Conservation (phyloP, 2,113 vertebrate genomes). For the Urocitellus parryii region DNA sequence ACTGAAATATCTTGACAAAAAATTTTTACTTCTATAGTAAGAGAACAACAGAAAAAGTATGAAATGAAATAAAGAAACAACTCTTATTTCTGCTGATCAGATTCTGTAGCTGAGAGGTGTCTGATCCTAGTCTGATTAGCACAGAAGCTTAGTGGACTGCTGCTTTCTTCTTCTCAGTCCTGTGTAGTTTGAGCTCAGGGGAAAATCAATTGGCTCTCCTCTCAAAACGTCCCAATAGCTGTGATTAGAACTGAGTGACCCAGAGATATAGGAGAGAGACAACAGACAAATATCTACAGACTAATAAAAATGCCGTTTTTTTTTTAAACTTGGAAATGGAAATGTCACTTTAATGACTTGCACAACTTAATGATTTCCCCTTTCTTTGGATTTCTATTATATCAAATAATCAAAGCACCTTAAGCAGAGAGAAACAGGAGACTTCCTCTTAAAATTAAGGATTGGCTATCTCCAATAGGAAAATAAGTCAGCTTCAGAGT, state of each 20-base stretch:
- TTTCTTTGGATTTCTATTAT: background rate
- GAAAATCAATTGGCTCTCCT: background rate
- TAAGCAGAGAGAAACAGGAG: background rate
- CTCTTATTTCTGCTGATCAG: background rate
- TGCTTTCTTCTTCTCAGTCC: background rate
- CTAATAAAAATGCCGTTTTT: background rate
- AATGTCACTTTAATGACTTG: background rate
- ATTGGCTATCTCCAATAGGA: background rate
- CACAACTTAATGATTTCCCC: background rate
- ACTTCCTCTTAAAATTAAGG: background rate
- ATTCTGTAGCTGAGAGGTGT: background rate
- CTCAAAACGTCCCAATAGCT: constrained; percentile 1
- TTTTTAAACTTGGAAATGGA: background rate
- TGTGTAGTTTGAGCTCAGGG: background rate
- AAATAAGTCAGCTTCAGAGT: background rate
- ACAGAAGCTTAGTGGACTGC: background rate
- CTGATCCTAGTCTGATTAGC: background rate
- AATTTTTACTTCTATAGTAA: background rate
- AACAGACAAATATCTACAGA: background rate
- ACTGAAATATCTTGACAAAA: background rate
- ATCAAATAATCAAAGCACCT: background rate
- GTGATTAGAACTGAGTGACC: background rate
- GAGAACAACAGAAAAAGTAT: background rate
- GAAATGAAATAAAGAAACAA: background rate
- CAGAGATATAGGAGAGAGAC: background rate